Conservation (phyloP, 1,140 invertebrate species). For the Brachionus rotundiformis region DNA sequence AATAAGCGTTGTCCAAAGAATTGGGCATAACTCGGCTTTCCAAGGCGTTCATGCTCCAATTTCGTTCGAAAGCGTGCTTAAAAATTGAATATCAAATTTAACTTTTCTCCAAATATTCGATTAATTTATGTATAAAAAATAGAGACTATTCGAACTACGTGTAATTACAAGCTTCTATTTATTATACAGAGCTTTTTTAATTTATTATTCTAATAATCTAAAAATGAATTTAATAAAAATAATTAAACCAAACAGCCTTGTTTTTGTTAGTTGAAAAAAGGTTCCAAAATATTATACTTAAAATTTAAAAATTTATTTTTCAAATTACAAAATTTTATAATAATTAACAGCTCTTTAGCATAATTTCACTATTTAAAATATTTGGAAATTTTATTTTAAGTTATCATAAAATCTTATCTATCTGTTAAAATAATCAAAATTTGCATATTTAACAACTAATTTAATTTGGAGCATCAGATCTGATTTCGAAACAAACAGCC, state of each 20-base stretch:
- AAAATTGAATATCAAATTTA: background rate
- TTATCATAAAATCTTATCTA: conserved; percentile 11
- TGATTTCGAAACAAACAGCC: background rate
- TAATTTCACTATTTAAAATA: background rate
- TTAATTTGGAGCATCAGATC: background rate
- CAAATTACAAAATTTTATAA: conserved; percentile 5
- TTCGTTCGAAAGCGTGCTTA: background rate
- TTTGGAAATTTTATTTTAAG: background rate
- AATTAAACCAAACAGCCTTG: background rate
- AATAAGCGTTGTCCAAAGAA: conserved; percentile 1
- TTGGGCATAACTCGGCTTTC: background rate
- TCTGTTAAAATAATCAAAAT: background rate
- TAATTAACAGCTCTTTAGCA: conserved; percentile 34
- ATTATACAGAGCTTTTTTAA: background rate
- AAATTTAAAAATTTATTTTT: conserved; percentile 8
- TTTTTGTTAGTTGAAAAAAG: background rate
- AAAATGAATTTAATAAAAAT: background rate
- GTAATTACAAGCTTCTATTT: background rate
- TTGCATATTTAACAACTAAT: background rate
- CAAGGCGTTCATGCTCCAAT: background rate
- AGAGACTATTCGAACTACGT: background rate
- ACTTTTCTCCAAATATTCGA: background rate
- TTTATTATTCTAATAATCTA: background rate
- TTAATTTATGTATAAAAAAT: background rate
- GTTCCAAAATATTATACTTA: background rate